Conservation (phyloP, 2,113 vertebrate genomes). For the Delphinapterus leucas region DNA sequence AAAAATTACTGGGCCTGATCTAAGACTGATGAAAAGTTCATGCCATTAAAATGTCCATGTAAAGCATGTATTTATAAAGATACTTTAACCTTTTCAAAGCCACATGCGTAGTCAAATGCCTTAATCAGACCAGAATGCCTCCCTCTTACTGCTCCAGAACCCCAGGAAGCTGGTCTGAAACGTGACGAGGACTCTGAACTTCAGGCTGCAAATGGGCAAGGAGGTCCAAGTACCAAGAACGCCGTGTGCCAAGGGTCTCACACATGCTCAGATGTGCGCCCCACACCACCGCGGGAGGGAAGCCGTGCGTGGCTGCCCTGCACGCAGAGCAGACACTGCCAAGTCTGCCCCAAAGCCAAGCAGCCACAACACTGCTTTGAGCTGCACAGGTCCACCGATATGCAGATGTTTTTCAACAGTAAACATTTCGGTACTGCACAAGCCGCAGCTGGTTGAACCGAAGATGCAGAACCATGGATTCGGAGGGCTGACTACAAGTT, state of each 20-base stretch:
- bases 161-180: neutral
- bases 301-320: neutral
- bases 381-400: too few relatives aligned
- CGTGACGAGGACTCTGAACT: neutral
- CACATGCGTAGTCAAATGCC: neutral
- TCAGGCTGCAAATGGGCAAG: accelerated
- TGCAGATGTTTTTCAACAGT: neutral
- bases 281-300: accelerated
- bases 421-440: too few relatives aligned
- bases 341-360: neutral
- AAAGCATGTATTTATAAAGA: neutral
- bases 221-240: too few relatives aligned
- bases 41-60: accelerated
- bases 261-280: accelerated
- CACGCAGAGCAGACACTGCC: neutral
- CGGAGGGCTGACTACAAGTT: too few relatives aligned
- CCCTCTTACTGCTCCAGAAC: neutral
- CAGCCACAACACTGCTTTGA: too few relatives aligned
- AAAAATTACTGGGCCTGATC: too few relatives aligned
- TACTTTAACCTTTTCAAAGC: too few relatives aligned
- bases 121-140: neutral
- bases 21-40: neutral
- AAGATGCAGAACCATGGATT: neutral
- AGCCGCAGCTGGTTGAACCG: neutral
- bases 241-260: too few relatives aligned